Percentiles rank a stretch among this genome's conserved stretches.
phyloP scores from a whole-genome alignment of 2,888 invertebrate species.

The Acleris sparsana region DNA sequence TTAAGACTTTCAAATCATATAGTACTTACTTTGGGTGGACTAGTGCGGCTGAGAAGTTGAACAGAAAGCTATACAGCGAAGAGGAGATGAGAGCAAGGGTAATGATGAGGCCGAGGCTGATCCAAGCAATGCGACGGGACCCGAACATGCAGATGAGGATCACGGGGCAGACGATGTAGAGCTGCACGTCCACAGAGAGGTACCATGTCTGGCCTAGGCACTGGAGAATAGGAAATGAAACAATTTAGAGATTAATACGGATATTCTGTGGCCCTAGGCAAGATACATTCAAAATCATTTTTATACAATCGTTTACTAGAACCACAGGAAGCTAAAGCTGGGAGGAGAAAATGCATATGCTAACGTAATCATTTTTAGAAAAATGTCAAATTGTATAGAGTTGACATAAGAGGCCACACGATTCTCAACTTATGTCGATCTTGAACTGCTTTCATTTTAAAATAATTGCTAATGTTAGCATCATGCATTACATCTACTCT shows the following conservation, averaged over 20 bases:
- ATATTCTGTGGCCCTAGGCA: neutral
- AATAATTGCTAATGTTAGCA: too few relatives aligned
- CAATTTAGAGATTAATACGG: neutral
- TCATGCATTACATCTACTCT: too few relatives aligned
- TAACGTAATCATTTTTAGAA: too few relatives aligned
- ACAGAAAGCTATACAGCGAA: constrained; percentile 57
- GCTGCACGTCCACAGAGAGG: constrained; percentile 61
- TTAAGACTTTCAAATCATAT: too few relatives aligned
- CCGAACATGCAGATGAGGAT: constrained; percentile 57
- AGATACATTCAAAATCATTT: too few relatives aligned
- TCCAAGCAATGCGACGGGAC: constrained; percentile 48
- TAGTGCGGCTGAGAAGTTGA: constrained; percentile 61
- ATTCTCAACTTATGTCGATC: too few relatives aligned
- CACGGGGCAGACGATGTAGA: constrained; percentile 57
- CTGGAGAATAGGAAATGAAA: constrained; percentile 47
- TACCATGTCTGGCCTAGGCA: constrained; percentile 63
- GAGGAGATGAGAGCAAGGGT: constrained; percentile 50
- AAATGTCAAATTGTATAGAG: too few relatives aligned
- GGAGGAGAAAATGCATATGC: too few relatives aligned
- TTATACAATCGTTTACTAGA: too few relatives aligned
- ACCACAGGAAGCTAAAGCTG: too few relatives aligned
- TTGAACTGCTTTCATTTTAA: too few relatives aligned
- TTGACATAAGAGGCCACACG: too few relatives aligned
- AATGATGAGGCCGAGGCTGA: constrained; percentile 44
- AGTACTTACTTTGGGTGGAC: constrained; percentile 64